phyloP scores from a whole-genome alignment of 2,113 vertebrate genomes.

The Oreochromis tanganicae region DNA sequence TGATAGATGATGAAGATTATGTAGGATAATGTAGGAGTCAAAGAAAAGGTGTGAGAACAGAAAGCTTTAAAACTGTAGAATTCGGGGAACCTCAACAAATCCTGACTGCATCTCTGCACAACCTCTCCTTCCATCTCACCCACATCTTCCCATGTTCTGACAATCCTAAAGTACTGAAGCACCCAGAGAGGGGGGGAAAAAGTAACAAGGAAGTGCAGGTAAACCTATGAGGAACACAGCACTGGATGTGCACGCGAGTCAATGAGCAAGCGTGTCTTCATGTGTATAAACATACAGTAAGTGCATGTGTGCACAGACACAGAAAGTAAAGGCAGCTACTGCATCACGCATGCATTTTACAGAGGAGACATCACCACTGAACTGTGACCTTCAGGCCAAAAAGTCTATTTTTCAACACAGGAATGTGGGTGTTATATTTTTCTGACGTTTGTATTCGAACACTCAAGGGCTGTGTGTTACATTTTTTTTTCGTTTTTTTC shows the following conservation, averaged over 20 bases:
- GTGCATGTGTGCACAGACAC: constrained; percentile 14
- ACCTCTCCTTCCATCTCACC: background rate
- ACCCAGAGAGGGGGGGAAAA: background rate
- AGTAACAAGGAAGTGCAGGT: background rate
- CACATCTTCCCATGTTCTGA: constrained; percentile 12
- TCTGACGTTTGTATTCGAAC: constrained; percentile 51
- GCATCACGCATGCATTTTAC: constrained; percentile 20
- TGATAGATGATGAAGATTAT: constrained; percentile 27
- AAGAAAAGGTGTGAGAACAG: background rate
- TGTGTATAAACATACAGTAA: background rate
- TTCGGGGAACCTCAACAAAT: background rate
- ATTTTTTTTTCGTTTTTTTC: background rate
- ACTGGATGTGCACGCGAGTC: constrained; percentile 28
- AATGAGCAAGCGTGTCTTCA: background rate
- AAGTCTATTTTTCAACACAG: constrained; percentile 69
- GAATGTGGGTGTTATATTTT: constrained; percentile 66
- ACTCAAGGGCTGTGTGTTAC: constrained; percentile 69
- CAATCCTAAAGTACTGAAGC: constrained; percentile 36
- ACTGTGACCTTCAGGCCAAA: constrained; percentile 51
- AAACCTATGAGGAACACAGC: background rate
- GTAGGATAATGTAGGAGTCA: background rate
- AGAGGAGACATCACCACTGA: constrained; percentile 12
- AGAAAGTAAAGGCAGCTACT: constrained; percentile 57
- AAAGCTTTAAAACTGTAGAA: constrained; percentile 37
- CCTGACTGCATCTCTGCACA: background rate